Base-by-base conservation (phyloP, 2,888 invertebrate species). In the Serrognathus titanus region DNA sequence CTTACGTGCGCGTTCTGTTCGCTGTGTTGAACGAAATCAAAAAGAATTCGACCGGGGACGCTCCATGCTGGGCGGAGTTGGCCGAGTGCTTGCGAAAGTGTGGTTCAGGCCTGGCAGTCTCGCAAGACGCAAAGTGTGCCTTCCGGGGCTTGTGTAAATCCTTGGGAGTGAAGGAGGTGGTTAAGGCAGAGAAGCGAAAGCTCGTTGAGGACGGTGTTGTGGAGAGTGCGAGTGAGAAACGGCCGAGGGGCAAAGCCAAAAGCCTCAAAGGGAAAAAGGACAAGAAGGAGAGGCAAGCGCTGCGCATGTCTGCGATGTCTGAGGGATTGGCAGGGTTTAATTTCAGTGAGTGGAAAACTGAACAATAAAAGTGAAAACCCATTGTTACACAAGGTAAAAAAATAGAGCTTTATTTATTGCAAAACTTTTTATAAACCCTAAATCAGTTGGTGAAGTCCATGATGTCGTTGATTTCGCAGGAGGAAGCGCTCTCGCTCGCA, bases 1-100 rank as follows among this genome's bases (percentile, higher is more conserved):
- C 83, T 69, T 87, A 83, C 68, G 73, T 84, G 53, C 74, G 75
- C 36, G 74, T 80, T 47, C 68, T 87, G 13, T 82, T 82, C 64
- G 81, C 79, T 60, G 68, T 86, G 49, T 74, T 87, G 36, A 79
- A 79, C 43, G 73, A 75, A 6, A 79, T 85, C 37, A 81, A 79
- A 74, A 71, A 74, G 59, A 79, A 79, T 56, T 68, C 72, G 0
- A 60, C 79, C 16, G 65, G 66, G 36, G 63, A 72, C 56, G 57
- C 3, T 68, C 69, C 48, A 75, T 80, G 51, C 66, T 83, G 82
- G 82, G 59, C 69, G 24, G 63, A 66, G 45, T 66, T 82, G 20
- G 76, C 71, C 0, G 67, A 74, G 11, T 62, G 63, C 10, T 67
- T 82, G 12, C 67, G 72, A 43, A 69, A 71, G 49, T 80, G 78